Base-by-base conservation (phyloP, 2,797 vertebrate genomes). In the Pelobates cultripes region DNA sequence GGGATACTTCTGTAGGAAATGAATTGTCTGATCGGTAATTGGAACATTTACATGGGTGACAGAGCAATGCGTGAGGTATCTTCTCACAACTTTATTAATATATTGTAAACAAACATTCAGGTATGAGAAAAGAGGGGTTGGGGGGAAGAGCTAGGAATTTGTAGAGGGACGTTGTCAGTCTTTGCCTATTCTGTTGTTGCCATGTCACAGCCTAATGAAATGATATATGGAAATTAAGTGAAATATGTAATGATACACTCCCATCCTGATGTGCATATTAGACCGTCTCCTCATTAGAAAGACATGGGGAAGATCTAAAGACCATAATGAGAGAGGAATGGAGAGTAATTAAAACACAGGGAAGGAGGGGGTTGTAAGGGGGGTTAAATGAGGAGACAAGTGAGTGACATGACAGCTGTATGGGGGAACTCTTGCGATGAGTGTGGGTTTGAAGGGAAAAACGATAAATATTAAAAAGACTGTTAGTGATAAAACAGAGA, bases 401-500 rank as follows among this genome's bases (percentile, higher is more conserved):
- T 45, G 57, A 79, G 69, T 79, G 77, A 79, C 77, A 71, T 28
- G 77, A 60, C 77, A 78, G 68, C 43, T 61, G 77, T 72, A 55
- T 64, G 45, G 72, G 45, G 68, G 44, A 73, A 28, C 57, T n/a
- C 64, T 51, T 17, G 7, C 53, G 12, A 42, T 61, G 55, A 70
- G 64, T 45, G 41, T 61, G 68, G 60, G 73, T 47, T 69, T 72
- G 64, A 68, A 43, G 43, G 57, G 64, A 28, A 76, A 76, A 72
- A 80, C 64, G 63, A 80, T 80, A 75, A 69, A 69, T 55, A 45
- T 75, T 69, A 69, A 63, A 75, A 17, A n/a, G 47, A 80, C 64
- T 41, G 70, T 73, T 64, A 51, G 72, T 75, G 79, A 80, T 80
- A 80, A 80, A 80, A 80, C 42, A 80, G 72, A 80, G 72, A 80